Percentiles rank a stretch among this genome's conserved stretches.
phyloP scores from a whole-genome alignment of 2,888 invertebrate genomes.

The Muscina levida region DNA sequence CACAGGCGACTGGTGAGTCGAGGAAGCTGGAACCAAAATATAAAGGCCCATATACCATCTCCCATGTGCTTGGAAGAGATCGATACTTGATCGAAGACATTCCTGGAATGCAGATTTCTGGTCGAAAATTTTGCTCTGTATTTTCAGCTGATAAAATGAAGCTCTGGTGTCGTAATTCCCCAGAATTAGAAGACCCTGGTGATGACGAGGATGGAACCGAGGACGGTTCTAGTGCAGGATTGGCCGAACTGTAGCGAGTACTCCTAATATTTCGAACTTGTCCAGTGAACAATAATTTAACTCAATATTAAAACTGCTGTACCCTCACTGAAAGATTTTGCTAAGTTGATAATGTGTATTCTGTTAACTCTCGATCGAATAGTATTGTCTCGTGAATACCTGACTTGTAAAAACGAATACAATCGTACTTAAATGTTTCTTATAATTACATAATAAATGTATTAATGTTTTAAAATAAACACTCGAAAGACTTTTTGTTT shows the following conservation, averaged over 20 bases:
- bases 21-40: background rate
- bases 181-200: constrained; percentile 11
- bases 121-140: constrained; percentile 52
- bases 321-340: too few relatives aligned
- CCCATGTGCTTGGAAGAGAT: constrained; percentile 45
- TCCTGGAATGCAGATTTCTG: constrained; percentile 20
- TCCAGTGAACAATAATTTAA: too few relatives aligned
- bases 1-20: constrained; percentile 53
- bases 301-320: too few relatives aligned
- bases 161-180: constrained; percentile 44
- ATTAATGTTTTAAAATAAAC: too few relatives aligned
- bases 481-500: too few relatives aligned
- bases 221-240: constrained; percentile 22
- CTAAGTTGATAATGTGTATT: too few relatives aligned
- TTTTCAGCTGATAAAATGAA: constrained; percentile 58
- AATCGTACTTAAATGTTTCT: too few relatives aligned
- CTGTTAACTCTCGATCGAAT: too few relatives aligned
- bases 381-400: too few relatives aligned
- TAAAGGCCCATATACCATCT: constrained; percentile 55
- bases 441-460: too few relatives aligned
- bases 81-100: constrained; percentile 56
- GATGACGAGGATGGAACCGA: constrained; percentile 8
- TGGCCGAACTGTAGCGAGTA: constrained; percentile 56
- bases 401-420: too few relatives aligned
- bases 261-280: too few relatives aligned